Percentiles rank a stretch among this genome's conserved stretches.
Evolutionary conservation across 2,113 vertebrate genomes (phyloP).

Genomic region (Dasyprocta punctata): DNA sequence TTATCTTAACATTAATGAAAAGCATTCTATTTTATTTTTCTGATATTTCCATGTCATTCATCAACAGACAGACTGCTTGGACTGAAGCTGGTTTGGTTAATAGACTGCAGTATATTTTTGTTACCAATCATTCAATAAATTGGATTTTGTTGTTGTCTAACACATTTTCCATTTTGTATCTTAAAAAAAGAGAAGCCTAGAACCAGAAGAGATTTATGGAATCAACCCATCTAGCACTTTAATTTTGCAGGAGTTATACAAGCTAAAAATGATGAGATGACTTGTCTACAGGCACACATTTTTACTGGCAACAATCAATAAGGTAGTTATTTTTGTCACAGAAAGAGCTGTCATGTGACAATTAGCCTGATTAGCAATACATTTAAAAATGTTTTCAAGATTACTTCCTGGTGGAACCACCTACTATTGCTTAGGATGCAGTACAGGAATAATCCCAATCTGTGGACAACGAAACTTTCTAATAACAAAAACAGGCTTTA

Average conservation of each 20-base stretch:
- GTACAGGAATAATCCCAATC: not conserved
- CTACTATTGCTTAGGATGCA: not conserved
- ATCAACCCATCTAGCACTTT: not conserved
- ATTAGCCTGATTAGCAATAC: not conserved
- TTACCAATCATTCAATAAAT: not conserved
- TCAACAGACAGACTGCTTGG: not conserved
- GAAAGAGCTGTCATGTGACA: not conserved
- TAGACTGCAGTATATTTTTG: not conserved
- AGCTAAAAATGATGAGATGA: not conserved
- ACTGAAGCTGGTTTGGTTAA: not conserved
- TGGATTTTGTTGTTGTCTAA: not conserved
- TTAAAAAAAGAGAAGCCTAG: not conserved
- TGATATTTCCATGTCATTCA: not conserved
- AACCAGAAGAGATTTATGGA: not conserved
- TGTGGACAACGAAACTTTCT: not conserved
- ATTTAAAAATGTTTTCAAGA: conserved; percentile 10
- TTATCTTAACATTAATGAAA: not conserved
- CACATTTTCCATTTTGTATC: not conserved
- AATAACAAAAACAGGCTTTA: conserved; percentile 22
- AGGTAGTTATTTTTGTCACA: conserved; percentile 6
- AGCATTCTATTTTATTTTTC: not conserved
- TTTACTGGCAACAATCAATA: not conserved
- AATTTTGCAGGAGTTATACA: not conserved
- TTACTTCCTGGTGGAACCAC: not conserved
- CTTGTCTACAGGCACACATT: not conserved